phyloP scores from a whole-genome alignment of 1,140 invertebrate genomes.

The Drosophila lacteicornis region DNA sequence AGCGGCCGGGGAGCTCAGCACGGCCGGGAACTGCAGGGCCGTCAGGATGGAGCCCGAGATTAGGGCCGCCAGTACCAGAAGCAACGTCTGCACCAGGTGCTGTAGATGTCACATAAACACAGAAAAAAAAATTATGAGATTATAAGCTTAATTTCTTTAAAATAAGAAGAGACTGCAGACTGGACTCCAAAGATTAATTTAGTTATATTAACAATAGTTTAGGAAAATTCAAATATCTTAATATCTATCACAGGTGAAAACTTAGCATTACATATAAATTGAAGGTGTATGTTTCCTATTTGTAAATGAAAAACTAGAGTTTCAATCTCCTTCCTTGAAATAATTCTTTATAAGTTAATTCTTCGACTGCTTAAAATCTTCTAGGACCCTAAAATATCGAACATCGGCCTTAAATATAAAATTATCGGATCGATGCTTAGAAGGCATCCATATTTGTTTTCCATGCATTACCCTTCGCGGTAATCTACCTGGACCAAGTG shows the following conservation, averaged over 20 bases:
- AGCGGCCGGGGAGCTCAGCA: slow-evolving; percentile 79
- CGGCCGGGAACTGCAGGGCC: slow-evolving; percentile 82
- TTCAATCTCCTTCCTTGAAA: no score
- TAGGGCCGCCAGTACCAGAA: slow-evolving; percentile 69
- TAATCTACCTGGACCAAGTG: slow-evolving; percentile 8
- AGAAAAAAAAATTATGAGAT: not conserved
- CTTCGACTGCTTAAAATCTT: no score
- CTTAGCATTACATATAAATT: no score
- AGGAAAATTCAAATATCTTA: not conserved
- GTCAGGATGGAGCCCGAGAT: slow-evolving; percentile 81
- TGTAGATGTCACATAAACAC: slow-evolving; percentile 32
- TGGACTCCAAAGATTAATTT: no score
- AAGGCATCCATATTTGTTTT: not conserved
- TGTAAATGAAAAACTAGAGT: no score
- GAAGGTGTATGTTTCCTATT: no score
- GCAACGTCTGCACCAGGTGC: slow-evolving; percentile 62
- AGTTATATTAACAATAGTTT: not conserved
- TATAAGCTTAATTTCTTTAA: slow-evolving; percentile 15
- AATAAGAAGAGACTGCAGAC: not conserved
- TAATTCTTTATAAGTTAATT: not conserved
- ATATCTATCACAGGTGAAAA: not conserved
- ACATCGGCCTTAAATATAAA: not conserved
- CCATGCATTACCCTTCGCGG: not conserved
- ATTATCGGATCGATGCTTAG: not conserved
- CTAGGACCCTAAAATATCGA: no score